These are phyloP conservation scores for Lophotis ruficrista DNA, from an alignment of 2,113 vertebrate genomes.

Conservation along the genomic window DNA sequence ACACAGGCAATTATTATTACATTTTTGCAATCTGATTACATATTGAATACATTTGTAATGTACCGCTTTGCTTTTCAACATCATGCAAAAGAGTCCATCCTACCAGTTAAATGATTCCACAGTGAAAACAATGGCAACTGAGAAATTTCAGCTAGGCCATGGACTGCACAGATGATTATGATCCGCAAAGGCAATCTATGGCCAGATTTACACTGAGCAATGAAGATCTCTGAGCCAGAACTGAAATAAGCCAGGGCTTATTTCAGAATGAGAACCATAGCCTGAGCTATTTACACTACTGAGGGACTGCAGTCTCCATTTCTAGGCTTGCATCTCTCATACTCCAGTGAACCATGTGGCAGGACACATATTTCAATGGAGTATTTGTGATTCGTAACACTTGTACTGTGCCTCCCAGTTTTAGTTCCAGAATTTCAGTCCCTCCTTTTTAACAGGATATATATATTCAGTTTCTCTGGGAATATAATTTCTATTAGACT, in stretches of 20 bases:
- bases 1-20: fast-evolving
- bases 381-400: background rate
- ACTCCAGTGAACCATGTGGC: background rate
- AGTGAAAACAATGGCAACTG: background rate
- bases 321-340: background rate
- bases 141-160: background rate
- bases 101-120: background rate
- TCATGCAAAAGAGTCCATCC: background rate
- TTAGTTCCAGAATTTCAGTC: background rate
- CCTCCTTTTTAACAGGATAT: background rate
- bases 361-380: background rate
- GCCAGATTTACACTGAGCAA: background rate
- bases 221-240: background rate
- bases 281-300: background rate
- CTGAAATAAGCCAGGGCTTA: background rate
- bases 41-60: background rate
- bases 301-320: background rate
- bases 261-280: background rate
- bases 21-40: background rate
- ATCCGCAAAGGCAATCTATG: background rate
- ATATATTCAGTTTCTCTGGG: background rate
- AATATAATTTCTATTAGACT: background rate
- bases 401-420: background rate
- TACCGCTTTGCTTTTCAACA: background rate
- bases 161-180: background rate